Evolutionary conservation across 2,797 vertebrate genomes (phyloP).

Genomic region (Phyllotis vaccarum): DNA sequence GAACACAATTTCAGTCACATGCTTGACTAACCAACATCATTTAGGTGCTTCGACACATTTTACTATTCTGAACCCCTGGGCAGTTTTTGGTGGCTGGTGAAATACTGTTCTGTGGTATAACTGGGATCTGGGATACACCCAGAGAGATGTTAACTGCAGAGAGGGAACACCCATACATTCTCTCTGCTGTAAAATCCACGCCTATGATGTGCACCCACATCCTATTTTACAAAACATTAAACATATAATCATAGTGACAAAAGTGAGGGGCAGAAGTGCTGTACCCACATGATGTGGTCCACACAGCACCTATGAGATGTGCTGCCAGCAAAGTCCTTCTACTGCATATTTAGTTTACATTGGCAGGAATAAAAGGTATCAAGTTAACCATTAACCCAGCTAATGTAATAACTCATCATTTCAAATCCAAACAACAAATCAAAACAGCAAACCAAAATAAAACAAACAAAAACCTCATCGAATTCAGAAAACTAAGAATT

Average conservation of each 20-base stretch:
- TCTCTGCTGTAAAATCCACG: not conserved
- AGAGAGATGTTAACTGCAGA: not conserved
- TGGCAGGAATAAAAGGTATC: constrained; percentile 45
- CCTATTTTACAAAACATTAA: not conserved
- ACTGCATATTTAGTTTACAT: constrained; percentile 32
- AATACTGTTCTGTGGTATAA: not conserved
- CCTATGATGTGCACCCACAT: not conserved
- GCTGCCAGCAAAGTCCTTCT: not conserved
- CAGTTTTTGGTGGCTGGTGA: not conserved
- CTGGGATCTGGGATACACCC: not conserved
- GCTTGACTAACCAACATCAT: constrained; percentile 4
- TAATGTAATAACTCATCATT: constrained; percentile 52
- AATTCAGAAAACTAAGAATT: constrained; percentile 63
- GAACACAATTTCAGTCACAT: not conserved
- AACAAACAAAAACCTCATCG: constrained; percentile 64
- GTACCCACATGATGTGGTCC: constrained; percentile 22
- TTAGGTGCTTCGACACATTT: not conserved
- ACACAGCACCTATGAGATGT: not conserved
- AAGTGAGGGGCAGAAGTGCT: not conserved
- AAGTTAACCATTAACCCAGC: not conserved
- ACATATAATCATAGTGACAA: not conserved
- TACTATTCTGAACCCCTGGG: not conserved
- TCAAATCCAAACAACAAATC: constrained; percentile 73
- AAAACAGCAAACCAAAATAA: constrained; percentile 70
- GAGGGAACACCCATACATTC: not conserved